Percentiles rank a stretch among this genome's conserved stretches.
Evolutionary conservation across 2,113 vertebrate species (phyloP).

Genomic region (Ancistrus triradiatus): DNA sequence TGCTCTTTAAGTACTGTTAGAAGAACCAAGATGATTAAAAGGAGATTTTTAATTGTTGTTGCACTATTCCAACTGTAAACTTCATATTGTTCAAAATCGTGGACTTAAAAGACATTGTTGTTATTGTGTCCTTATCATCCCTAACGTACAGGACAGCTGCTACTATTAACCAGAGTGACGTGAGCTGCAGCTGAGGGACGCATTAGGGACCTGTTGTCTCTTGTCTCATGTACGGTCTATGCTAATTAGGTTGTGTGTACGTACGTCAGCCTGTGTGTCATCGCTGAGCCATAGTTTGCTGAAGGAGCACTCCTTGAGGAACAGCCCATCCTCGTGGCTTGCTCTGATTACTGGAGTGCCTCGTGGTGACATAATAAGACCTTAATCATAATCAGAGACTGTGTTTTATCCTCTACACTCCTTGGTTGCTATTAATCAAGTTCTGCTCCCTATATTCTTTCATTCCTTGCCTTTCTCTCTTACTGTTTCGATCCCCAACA

Average conservation of each 20-base stretch:
- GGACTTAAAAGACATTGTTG: too few species aligned
- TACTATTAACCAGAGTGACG: too few species aligned
- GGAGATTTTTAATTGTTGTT: too few species aligned
- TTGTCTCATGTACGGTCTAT: background rate
- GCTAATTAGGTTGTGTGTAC: background rate
- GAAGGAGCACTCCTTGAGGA: constrained; percentile 43
- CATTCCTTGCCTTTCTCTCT: background rate
- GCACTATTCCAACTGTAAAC: too few species aligned
- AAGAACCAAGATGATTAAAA: too few species aligned
- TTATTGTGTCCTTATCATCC: too few species aligned
- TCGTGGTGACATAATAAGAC: constrained; percentile 54
- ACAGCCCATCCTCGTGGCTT: constrained; percentile 34
- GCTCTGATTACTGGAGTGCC: constrained; percentile 56
- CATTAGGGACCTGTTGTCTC: background rate
- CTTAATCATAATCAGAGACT: constrained; percentile 54
- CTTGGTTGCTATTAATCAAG: background rate
- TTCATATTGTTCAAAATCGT: too few species aligned
- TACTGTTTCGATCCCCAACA: background rate
- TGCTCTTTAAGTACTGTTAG: too few species aligned
- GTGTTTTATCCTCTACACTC: background rate
- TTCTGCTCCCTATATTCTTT: background rate
- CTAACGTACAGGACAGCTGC: too few species aligned
- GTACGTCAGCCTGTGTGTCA: background rate
- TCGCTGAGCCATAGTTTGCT: constrained; percentile 29
- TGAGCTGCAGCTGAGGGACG: too few species aligned